A percentile compares a stretch with the other conserved stretches of the same genome.
phyloP scores from a whole-genome alignment of 2,888 invertebrate species.

The Tineola bisselliella region DNA sequence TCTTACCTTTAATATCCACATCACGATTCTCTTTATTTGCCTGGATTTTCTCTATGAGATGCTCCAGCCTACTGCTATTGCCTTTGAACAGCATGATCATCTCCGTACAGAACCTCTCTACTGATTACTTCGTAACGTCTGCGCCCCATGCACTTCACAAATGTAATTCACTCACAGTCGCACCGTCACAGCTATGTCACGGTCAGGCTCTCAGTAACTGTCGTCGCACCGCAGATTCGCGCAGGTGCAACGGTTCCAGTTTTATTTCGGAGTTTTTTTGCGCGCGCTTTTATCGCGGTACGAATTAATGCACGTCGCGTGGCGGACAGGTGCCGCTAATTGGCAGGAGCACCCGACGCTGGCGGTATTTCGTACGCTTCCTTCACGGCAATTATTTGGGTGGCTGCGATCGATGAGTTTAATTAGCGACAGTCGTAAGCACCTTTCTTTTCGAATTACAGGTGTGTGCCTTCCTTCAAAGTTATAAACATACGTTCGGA shows the following conservation, averaged over 20 bases:
- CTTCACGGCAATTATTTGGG: conserved; percentile 63
- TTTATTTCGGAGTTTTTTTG: conserved; percentile 56
- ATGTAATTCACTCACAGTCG: neutral
- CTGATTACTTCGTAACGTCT: neutral
- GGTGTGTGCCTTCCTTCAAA: conserved; percentile 22
- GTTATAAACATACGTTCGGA: neutral
- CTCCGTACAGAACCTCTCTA: conserved; percentile 20
- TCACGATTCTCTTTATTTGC: conserved; percentile 81
- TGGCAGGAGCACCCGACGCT: conserved; percentile 46
- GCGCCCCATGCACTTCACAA: neutral
- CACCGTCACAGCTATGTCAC: neutral
- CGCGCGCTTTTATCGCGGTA: conserved; percentile 47
- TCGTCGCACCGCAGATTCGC: conserved; percentile 29
- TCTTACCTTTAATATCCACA: conserved; percentile 63
- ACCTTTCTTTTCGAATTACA: conserved; percentile 40
- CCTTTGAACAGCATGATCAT: conserved; percentile 86
- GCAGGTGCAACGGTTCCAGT: conserved; percentile 63
- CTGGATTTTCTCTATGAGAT: conserved; percentile 87
- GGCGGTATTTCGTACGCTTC: conserved; percentile 33
- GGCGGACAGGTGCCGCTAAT: conserved; percentile 60
- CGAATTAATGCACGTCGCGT: conserved; percentile 57
- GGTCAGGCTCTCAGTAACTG: conserved; percentile 17
- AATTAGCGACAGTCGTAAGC: conserved; percentile 42
- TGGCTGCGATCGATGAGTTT: conserved; percentile 41
- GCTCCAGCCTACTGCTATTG: conserved; percentile 84